Conservation (phyloP, 2,888 invertebrate species). For the Rhyacophila evoluta region DNA sequence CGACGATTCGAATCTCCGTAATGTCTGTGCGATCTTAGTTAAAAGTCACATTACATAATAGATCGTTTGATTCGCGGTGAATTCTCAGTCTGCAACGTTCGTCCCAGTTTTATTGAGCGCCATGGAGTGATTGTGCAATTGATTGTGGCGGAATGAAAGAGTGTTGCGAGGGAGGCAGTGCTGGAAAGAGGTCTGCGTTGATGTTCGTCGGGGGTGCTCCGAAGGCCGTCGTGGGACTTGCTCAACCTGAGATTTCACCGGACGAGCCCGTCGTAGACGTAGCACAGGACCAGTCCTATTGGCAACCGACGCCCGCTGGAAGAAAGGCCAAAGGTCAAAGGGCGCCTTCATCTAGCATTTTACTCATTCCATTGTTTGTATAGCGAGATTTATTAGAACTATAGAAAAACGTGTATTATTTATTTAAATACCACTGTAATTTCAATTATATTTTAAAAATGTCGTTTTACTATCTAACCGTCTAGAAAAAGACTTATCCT, state of each 20-base stretch:
- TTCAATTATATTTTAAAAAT: too few relatives aligned
- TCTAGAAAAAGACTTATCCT: too few relatives aligned
- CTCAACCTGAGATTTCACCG: constrained; percentile 66
- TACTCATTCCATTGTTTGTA: too few relatives aligned
- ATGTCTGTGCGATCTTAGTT: background rate
- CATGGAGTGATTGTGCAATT: background rate
- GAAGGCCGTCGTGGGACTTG: constrained; percentile 68
- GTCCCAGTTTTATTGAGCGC: constrained; percentile 31
- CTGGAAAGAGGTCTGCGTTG: constrained; percentile 67
- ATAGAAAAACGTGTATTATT: too few relatives aligned
- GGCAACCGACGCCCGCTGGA: constrained; percentile 61
- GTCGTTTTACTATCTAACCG: too few relatives aligned
- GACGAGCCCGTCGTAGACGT: constrained; percentile 68
- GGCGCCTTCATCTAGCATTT: background rate
- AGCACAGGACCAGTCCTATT: constrained; percentile 68
- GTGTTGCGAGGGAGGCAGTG: constrained; percentile 65
- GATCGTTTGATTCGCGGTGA: background rate
- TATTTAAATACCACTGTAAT: too few relatives aligned
- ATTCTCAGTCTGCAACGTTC: background rate
- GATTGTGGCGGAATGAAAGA: constrained; percentile 54
- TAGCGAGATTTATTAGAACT: too few relatives aligned
- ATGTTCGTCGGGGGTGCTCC: constrained; percentile 69
- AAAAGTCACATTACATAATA: background rate
- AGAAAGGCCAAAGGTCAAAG: constrained; percentile 41
- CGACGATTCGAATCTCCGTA: constrained; percentile 7